Conservation (phyloP, 2,888 invertebrate genomes). For the Stictocephala bisonia region DNA sequence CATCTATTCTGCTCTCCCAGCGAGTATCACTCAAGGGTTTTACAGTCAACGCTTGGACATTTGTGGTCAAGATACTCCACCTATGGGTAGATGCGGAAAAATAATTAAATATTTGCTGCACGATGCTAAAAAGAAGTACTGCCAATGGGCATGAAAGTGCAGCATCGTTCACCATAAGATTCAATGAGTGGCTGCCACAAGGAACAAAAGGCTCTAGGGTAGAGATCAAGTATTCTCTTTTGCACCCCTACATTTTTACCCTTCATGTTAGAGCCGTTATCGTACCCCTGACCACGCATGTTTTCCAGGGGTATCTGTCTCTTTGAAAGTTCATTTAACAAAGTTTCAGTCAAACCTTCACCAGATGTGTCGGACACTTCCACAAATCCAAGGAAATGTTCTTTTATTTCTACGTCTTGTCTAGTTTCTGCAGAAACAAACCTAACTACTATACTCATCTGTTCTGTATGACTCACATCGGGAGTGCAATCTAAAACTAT, state of each 20-base stretch:
- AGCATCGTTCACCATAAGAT: constrained; percentile 26
- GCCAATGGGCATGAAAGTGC: constrained; percentile 12
- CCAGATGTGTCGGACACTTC: constrained; percentile 11
- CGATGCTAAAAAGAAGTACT: constrained; percentile 12
- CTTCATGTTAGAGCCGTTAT: constrained; percentile 39
- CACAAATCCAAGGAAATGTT: constrained; percentile 37
- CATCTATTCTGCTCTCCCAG: constrained; percentile 37
- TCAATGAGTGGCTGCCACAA: constrained; percentile 25
- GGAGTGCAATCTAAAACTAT: constrained; percentile 21
- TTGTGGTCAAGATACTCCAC: constrained; percentile 22
- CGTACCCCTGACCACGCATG: constrained; percentile 23
- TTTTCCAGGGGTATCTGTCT: constrained; percentile 4
- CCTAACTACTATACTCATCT: constrained; percentile 28
- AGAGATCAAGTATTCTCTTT: constrained; percentile 12
- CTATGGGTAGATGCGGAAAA: constrained; percentile 18
- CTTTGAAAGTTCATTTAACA: constrained; percentile 7
- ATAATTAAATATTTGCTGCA: constrained; percentile 27
- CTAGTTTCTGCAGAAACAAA: background rate
- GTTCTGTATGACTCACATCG: constrained; percentile 27
- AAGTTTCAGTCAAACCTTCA: constrained; percentile 20
- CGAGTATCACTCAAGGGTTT: constrained; percentile 23
- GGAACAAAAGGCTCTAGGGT: constrained; percentile 27
- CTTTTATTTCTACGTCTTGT: background rate
- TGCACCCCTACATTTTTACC: constrained; percentile 34
- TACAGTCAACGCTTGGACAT: constrained; percentile 22